Evolutionary conservation across 2,797 vertebrate species (phyloP).

Genomic region (Chaenodraco wilsoni): DNA sequence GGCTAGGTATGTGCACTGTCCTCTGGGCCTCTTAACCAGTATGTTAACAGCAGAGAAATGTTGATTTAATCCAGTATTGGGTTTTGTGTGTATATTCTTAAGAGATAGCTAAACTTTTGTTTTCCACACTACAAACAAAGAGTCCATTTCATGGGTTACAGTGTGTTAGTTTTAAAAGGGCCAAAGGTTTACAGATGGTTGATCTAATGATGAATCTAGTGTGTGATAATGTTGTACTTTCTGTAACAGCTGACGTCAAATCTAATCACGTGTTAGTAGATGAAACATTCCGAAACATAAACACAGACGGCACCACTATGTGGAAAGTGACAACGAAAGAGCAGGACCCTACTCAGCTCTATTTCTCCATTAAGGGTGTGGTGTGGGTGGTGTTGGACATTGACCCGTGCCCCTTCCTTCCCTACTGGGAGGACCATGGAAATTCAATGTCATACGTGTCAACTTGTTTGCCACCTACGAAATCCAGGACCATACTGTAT

Average conservation of each 20-base stretch:
- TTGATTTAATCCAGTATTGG: too few relatives aligned
- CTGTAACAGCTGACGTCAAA: slow-evolving; percentile 22
- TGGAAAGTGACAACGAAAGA: slow-evolving; percentile 69
- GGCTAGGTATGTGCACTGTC: not conserved
- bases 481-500: slow-evolving; percentile 12
- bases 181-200: slow-evolving; percentile 3
- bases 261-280: slow-evolving; percentile 9
- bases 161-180: not conserved
- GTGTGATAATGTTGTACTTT: not conserved
- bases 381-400: slow-evolving; percentile 55
- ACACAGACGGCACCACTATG: slow-evolving; percentile 41
- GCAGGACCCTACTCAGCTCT: slow-evolving; percentile 66
- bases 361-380: slow-evolving; percentile 65
- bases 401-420: slow-evolving; percentile 75
- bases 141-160: not conserved
- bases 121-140: not conserved
- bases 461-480: slow-evolving; percentile 38
- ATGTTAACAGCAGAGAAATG: not conserved
- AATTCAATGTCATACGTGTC: slow-evolving; percentile 51
- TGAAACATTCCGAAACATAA: slow-evolving; percentile 56
- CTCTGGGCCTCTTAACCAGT: not conserved
- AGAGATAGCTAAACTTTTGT: not conserved
- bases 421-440: slow-evolving; percentile 78
- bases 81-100: not conserved
- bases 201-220: slow-evolving; percentile 3